phyloP scores from a whole-genome alignment of 2,113 vertebrate genomes.

The Dasypus novemcinctus region DNA sequence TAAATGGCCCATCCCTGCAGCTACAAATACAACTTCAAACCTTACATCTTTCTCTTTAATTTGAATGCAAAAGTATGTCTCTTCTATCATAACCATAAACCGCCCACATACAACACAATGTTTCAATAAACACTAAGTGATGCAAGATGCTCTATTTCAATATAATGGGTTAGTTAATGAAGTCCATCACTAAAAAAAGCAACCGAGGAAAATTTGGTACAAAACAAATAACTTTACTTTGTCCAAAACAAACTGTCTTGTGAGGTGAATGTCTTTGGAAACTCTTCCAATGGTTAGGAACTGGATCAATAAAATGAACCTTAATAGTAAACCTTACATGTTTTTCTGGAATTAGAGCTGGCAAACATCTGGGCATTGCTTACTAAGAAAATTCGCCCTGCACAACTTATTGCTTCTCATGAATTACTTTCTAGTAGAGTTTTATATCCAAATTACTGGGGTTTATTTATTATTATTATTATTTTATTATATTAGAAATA shows the following conservation, averaged over 20 bases:
- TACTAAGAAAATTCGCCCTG: constrained; percentile 76
- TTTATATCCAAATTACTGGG: constrained; percentile 50
- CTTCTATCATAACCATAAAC: constrained; percentile 78
- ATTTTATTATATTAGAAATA: constrained; percentile 61
- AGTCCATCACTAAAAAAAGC: constrained; percentile 81
- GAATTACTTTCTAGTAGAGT: constrained; percentile 65
- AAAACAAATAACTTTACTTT: constrained; percentile 75
- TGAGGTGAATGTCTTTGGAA: constrained; percentile 55
- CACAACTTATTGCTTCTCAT: constrained; percentile 69
- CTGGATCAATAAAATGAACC: constrained; percentile 74
- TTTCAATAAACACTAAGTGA: constrained; percentile 83
- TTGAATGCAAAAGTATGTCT: constrained; percentile 78
- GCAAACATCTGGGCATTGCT: constrained; percentile 61
- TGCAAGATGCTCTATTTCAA: constrained; percentile 81
- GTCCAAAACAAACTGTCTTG: constrained; percentile 63
- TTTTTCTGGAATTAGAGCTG: constrained; percentile 53
- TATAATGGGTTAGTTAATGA: constrained; percentile 80
- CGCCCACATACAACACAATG: constrained; percentile 76
- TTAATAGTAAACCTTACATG: constrained; percentile 40
- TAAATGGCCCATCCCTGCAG: background rate
- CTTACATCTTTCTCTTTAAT: constrained; percentile 78
- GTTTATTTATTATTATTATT: background rate
- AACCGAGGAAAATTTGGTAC: constrained; percentile 79
- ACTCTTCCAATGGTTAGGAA: constrained; percentile 61
- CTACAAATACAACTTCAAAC: constrained; percentile 4